Percentiles rank a stretch among this genome's conserved stretches.
phyloP scores from a whole-genome alignment of 2,888 invertebrate genomes.

The Hemaris fuciformis region DNA sequence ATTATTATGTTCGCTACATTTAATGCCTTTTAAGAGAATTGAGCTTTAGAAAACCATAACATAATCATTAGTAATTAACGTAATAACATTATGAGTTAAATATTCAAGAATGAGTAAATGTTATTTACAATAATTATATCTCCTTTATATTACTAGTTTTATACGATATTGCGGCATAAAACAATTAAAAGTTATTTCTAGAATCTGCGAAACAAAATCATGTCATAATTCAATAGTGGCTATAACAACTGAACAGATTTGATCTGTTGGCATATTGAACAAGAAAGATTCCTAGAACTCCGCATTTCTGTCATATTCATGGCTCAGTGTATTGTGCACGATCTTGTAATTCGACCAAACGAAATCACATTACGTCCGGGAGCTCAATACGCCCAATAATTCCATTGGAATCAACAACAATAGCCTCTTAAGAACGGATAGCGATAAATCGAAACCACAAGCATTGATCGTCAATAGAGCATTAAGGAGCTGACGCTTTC shows the following conservation, averaged over 20 bases:
- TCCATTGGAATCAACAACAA: constrained; percentile 66
- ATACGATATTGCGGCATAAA: not conserved
- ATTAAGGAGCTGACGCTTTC: constrained; percentile 70
- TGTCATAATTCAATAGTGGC: not conserved
- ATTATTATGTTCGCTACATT: not conserved
- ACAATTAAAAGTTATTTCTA: not conserved
- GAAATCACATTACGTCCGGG: constrained; percentile 48
- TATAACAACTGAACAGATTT: not conserved
- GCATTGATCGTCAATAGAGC: constrained; percentile 71
- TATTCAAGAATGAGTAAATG: not conserved
- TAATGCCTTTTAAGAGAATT: not conserved
- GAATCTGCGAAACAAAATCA: not conserved
- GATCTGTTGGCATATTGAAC: not conserved
- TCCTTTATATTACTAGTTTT: not conserved
- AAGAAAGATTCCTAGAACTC: constrained; percentile 14
- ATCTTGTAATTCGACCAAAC: constrained; percentile 47
- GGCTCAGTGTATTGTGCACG: constrained; percentile 22
- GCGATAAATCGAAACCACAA: constrained; percentile 71
- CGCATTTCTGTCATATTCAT: constrained; percentile 25
- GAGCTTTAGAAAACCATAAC: not conserved
- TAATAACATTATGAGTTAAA: not conserved
- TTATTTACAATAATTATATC: not conserved
- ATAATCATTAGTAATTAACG: not conserved
- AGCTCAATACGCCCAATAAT: constrained; percentile 62
- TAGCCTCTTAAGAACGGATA: constrained; percentile 65